Evolutionary conservation across 2,113 vertebrate species (phyloP).

Genomic region (Onychostoma macrolepis): DNA sequence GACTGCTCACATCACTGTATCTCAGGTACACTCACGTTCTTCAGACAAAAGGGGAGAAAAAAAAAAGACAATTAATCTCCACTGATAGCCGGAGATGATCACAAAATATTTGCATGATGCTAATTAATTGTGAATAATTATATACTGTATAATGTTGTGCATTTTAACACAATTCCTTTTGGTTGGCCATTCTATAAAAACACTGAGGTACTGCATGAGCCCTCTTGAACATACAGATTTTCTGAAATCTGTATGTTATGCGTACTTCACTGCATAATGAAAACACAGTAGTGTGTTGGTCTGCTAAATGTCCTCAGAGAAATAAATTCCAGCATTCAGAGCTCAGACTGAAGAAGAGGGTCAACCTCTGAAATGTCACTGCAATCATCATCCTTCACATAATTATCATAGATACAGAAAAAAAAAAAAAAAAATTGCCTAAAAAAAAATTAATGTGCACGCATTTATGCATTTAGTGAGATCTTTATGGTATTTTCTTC

Average conservation of each 20-base stretch:
- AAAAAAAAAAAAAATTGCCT: slow-evolving; percentile 49
- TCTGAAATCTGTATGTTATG: too few species aligned
- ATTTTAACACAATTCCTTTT: background rate
- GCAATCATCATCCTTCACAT: slow-evolving; percentile 73
- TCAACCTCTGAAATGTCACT: slow-evolving; percentile 78
- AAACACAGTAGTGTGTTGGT: slow-evolving; percentile 70
- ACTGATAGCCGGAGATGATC: slow-evolving; percentile 50
- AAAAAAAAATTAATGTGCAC: slow-evolving; percentile 31
- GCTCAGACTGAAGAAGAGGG: slow-evolving; percentile 72
- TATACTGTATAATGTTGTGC: background rate
- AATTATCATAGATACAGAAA: slow-evolving; percentile 70
- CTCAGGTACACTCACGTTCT: slow-evolving; percentile 89
- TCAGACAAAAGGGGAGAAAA: slow-evolving; percentile 62
- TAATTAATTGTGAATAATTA: background rate
- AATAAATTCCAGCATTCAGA: slow-evolving; percentile 76
- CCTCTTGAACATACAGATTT: background rate
- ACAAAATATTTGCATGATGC: slow-evolving; percentile 40
- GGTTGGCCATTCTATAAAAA: background rate
- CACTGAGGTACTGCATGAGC: background rate
- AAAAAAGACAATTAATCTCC: slow-evolving; percentile 36
- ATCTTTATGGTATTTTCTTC: slow-evolving; percentile 28
- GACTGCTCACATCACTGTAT: slow-evolving; percentile 97
- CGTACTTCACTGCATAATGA: slow-evolving; percentile 65
- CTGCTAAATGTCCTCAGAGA: slow-evolving; percentile 71
- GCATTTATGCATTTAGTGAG: slow-evolving; percentile 37